Base-by-base conservation (phyloP, 2,888 invertebrate genomes). In the Sisyra terminalis region DNA sequence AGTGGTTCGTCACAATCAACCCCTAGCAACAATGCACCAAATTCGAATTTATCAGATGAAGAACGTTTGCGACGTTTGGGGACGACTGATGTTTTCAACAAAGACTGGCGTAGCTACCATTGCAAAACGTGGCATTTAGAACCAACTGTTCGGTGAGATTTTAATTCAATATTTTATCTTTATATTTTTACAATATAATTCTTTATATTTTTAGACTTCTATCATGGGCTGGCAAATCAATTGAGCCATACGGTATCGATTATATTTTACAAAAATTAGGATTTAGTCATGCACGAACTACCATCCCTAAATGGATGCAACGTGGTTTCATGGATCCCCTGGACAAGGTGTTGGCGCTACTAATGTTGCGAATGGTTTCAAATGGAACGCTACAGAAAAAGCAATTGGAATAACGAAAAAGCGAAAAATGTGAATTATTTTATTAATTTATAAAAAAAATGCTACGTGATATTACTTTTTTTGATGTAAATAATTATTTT, bases 261-360 rank as follows among this genome's bases (percentile, higher is more conserved):
- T 96, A 93, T 63, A 94, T 98, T 56, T 73, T 98, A 40, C 93
- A 96, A 66, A 94, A 96, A 65, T 70, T 98, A 34, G 96, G 96
- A 37, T 97, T 98, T 63, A 82, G 88, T 46, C 97, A 98, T 66
- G 96, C 97, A 9, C 75, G 96, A 49, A 92, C 89, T 50, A 98
- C 98, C 44, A 98, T 98, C 58, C 98, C 98, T 45, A 98, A 98
- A 66, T 98, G 97, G 93, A 77, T 97, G 69, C 98, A 98, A 65
- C 73, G 98, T 43, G 97, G 97, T 10, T 86, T 94, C 53, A 88
- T 98, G 78, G 98, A 98, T 67, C 94, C 96, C 0, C 66, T 96
- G 43, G 97, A 98, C 66, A 88, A 89, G 60, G 73, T 96, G 45
- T 71, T 92, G 46, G 82, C 92, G 9, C 68, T 87, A 10, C 71